Conservation (phyloP, 2,113 vertebrate species). For the Eupsittula cactorum region DNA sequence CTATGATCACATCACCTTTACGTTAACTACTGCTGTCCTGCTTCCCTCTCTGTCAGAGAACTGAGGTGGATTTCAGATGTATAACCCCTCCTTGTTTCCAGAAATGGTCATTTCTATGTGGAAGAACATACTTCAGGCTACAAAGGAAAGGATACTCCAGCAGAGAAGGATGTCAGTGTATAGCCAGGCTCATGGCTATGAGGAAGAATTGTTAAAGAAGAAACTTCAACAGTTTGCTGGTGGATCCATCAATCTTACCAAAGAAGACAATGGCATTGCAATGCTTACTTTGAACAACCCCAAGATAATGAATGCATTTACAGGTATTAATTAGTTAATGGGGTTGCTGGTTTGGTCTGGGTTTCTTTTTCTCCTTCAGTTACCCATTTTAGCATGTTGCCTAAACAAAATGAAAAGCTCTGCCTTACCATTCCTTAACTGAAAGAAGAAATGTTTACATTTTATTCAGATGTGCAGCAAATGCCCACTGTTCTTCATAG, state of each 20-base stretch:
- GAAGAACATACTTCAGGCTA: conserved; percentile 64
- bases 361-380: not conserved
- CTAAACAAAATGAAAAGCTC: not conserved
- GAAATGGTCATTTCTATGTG: conserved; percentile 79
- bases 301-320: conserved; percentile 89
- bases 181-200: conserved; percentile 71
- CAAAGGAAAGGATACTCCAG: conserved; percentile 57
- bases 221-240: conserved; percentile 84
- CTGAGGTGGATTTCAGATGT: not conserved
- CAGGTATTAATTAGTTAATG: conserved; percentile 77
- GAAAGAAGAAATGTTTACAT: not conserved
- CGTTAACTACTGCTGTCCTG: not conserved
- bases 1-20: not conserved
- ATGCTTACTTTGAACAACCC: conserved; percentile 91
- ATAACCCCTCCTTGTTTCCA: conserved; percentile 26
- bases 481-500: not conserved
- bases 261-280: conserved; percentile 83
- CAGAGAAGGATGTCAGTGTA: conserved; percentile 75
- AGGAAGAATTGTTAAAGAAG: conserved; percentile 79
- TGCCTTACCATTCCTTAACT: not conserved
- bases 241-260: conserved; percentile 87
- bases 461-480: not conserved
- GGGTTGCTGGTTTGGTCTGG: not conserved
- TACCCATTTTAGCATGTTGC: not conserved
- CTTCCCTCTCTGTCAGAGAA: not conserved